phyloP scores from a whole-genome alignment of 1,140 invertebrate genomes.

The Papilio polytes region DNA sequence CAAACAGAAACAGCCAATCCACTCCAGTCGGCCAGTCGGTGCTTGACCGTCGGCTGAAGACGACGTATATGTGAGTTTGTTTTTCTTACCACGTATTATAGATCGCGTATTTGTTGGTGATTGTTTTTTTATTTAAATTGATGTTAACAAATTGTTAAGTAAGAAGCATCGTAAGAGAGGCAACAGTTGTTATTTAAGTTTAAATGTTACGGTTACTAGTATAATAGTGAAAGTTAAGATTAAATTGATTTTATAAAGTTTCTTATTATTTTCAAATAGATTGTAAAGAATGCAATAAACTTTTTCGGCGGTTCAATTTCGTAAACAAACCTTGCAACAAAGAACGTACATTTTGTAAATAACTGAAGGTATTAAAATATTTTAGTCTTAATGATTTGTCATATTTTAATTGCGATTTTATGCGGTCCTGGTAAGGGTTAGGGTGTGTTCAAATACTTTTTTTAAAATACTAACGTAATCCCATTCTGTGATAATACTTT shows the following conservation, averaged over 20 bases:
- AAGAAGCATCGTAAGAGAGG: not conserved
- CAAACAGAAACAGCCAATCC: not conserved
- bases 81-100: conserved; percentile 27
- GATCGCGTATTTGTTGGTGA: conserved; percentile 27
- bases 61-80: conserved; percentile 34
- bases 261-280: not conserved
- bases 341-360: not conserved
- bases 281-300: conserved; percentile 1
- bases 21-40: conserved; percentile 42
- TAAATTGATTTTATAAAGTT: not conserved
- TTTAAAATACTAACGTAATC: not conserved
- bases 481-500: not conserved
- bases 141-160: not conserved
- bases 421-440: not conserved
- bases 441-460: not conserved
- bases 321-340: not conserved
- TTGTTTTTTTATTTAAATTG: not conserved
- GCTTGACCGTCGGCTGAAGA: conserved; percentile 38
- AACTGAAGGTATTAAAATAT: not conserved
- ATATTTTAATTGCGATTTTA: not conserved
- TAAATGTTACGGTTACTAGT: not conserved
- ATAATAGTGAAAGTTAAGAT: not conserved
- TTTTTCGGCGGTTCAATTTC: not conserved
- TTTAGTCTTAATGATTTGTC: not conserved
- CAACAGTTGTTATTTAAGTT: not conserved